Base-by-base conservation (phyloP, 2,113 vertebrate genomes). In the Plotosus lineatus region DNA sequence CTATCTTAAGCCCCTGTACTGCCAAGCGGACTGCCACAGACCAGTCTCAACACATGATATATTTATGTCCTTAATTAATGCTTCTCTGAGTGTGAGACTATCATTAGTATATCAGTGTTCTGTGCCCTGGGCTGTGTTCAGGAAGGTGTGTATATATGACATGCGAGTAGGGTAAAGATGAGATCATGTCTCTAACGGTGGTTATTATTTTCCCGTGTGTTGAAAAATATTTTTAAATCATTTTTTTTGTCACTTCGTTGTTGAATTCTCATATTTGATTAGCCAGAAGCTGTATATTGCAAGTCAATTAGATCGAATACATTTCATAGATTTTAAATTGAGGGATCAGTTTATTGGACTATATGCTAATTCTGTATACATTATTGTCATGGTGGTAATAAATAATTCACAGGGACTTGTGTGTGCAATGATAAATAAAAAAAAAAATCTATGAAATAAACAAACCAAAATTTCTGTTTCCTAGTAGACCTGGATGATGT, bases 1-100 rank as follows among this genome's bases (percentile, higher is more conserved):
- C 50, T 77, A 53, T 80, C 83, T 80, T 74, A 76, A 80, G 65
- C 72, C 71, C 33, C 26, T 60, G 19, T 53, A 28, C 73, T 53
- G 51, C 53, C 66, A 60, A 21, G 53, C 56, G 53, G 11, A 7
- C 51, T 60, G 78, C 42, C 66, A 3, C 66, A 60, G 58, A 38
- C 66, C 21, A 5, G 12, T 65, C 46, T 55, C 15, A 12, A 6
- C 44, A 63, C 79, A 63, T 51, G 31, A 74, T 74, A 42, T 40
- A 63, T 69, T 33, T 74, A 56, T 61, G 55, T 44, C 14, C 56
- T 74, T 80, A 80, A 80, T 74, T 50, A 74, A 80, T 63, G 55
- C 44, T 74, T 51, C 69, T 63, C 44, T 31, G 63, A 26, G 55
- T 73, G 28, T 60, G 21, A 74, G 31, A 26, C 51, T 75, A 74